These are phyloP conservation scores for Tragelaphus oryx DNA, from an alignment of 2,797 vertebrate genomes.

Conservation along the genomic window DNA sequence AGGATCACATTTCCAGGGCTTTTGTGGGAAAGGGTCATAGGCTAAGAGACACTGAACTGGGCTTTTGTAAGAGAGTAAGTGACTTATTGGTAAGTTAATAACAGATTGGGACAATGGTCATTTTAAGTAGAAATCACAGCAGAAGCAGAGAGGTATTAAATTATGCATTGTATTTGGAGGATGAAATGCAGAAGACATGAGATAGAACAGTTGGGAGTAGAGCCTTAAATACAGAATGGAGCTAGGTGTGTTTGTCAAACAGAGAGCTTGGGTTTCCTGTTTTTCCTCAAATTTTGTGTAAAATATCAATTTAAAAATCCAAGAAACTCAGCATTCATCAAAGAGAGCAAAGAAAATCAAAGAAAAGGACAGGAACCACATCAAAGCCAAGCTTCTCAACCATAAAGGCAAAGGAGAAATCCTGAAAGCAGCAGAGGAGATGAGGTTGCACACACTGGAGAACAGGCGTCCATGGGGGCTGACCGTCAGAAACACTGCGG, in stretches of 20 bases:
- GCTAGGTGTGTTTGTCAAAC: not conserved
- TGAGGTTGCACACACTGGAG: rapidly evolving
- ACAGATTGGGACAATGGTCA: not conserved
- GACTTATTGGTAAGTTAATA: not conserved
- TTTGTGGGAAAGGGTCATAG: not conserved
- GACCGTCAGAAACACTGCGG: rapidly evolving
- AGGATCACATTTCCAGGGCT: not conserved
- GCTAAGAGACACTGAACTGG: not conserved
- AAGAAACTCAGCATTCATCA: not conserved
- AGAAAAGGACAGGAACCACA: not conserved
- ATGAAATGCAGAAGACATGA: not conserved
- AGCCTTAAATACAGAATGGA: not conserved
- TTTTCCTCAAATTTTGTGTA: not conserved
- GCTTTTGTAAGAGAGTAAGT: not conserved
- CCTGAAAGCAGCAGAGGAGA: not conserved
- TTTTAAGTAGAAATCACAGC: not conserved
- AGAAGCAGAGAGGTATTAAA: not conserved
- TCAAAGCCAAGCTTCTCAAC: not conserved
- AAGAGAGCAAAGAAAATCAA: not conserved
- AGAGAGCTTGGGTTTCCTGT: not conserved
- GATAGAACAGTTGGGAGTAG: not conserved
- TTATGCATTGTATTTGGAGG: not conserved
- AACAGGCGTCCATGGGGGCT: rapidly evolving
- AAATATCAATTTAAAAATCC: not conserved
- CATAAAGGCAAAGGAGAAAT: not conserved